Evolutionary conservation across 2,797 vertebrate genomes (phyloP), one percentile per base, ranked within the genome.

Genomic region (Bovichtus diacanthus): DNA sequence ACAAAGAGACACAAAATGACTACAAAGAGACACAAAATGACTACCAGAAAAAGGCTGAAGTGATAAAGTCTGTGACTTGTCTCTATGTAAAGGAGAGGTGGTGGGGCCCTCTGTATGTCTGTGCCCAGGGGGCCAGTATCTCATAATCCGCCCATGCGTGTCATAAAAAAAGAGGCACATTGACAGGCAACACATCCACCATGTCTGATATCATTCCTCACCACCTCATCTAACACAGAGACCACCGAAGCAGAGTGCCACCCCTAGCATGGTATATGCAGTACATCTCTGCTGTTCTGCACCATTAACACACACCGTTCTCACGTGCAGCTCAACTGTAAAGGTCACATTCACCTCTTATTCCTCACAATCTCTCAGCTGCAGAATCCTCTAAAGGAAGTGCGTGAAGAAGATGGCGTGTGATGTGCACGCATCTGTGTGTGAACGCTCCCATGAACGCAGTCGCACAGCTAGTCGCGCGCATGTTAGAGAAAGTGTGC

Each of bases 311-410:
- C 74, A 36, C 77, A 73, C 80, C 46, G 39, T 65, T 81, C 80
- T 83, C 78, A 78, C 75, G 54, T 1, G 44, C 87, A 86, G 69
- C 77, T 90, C 88, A 54, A 84, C 89, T 85, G 82, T 89, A 85
- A 88, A 86, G 85, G 80, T 90, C 85, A 60, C 19, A 19, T 50
- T 86, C 77, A 61, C 59, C 65, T 83, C 76, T 50, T 70, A 80
- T 74, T 87, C 56, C 51, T 44, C 69, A 36, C 49, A 68, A 65
- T 85, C 79, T 86, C 69, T 90, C 90, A 90, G 19, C 81, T 63
- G 56, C 78, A 71, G 46, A 73, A 74, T 69, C 75, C 50, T 34
- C 51, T 10, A 15, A 60, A 74, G 59, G 11, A 47, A 50, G 41
- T 12, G 49, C 15, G 49, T 70, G 56, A 68, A n/a, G 44, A 75